Evolutionary conservation across 2,113 vertebrate genomes (phyloP).

Genomic region (Anthoscopus minutus): DNA sequence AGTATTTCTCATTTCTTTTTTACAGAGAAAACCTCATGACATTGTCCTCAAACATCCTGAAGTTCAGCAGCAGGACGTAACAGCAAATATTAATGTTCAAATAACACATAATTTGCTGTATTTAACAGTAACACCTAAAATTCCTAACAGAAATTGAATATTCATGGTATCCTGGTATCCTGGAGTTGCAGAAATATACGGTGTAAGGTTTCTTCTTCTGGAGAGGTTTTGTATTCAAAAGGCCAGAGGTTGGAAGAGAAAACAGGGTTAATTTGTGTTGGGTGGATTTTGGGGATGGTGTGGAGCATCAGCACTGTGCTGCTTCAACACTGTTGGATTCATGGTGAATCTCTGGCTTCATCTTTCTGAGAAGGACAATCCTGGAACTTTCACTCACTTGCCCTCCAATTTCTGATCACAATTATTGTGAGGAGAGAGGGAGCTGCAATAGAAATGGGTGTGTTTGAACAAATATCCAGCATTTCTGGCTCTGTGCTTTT

Average conservation of each 20-base stretch:
- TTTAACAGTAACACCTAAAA: not conserved
- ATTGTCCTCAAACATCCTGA: not conserved
- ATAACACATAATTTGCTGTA: not conserved
- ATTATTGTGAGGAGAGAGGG: not conserved
- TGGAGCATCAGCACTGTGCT: no score
- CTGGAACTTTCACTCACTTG: not conserved
- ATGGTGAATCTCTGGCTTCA: not conserved
- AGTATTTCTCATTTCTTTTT: not conserved
- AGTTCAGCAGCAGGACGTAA: not conserved
- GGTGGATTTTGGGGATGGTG: not conserved
- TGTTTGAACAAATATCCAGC: not conserved
- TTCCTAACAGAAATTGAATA: not conserved
- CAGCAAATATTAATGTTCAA: not conserved
- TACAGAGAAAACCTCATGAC: not conserved
- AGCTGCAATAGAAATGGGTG: not conserved
- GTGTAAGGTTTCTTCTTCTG: not conserved
- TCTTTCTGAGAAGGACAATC: not conserved
- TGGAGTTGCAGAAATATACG: not conserved
- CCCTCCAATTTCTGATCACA: not conserved
- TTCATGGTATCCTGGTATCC: fast-evolving
- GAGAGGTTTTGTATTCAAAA: not conserved
- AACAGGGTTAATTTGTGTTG: not conserved
- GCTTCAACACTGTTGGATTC: no score
- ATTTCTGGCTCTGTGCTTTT: not conserved
- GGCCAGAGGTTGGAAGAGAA: not conserved